Percentiles rank a stretch among this genome's conserved stretches.
phyloP scores from a whole-genome alignment of 2,113 vertebrate genomes.

The Raja brachyura region DNA sequence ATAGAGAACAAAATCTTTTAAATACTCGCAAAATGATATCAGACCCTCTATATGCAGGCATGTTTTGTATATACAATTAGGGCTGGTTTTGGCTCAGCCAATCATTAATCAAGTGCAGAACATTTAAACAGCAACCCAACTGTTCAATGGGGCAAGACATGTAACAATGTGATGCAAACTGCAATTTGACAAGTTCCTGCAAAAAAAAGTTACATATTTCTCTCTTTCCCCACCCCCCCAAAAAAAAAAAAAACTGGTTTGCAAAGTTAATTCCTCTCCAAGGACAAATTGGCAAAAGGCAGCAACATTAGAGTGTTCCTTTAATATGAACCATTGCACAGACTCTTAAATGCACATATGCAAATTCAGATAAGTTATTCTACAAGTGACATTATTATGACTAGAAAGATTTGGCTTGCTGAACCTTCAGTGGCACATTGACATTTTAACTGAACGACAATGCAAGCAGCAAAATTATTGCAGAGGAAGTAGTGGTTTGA shows the following conservation, averaged over 20 bases:
- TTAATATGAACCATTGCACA: background rate
- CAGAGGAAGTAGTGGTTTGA: slow-evolving; percentile 22
- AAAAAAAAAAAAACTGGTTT: background rate
- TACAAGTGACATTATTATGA: too few relatives aligned
- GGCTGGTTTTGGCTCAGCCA: background rate
- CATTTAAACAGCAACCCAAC: too few relatives aligned
- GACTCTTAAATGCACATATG: too few relatives aligned
- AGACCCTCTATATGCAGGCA: background rate
- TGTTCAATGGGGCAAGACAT: too few relatives aligned
- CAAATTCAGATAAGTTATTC: background rate
- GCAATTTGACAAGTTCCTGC: too few relatives aligned
- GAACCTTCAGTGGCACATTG: background rate
- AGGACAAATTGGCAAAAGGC: background rate
- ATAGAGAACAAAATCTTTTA: too few relatives aligned
- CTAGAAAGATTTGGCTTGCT: background rate
- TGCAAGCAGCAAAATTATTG: background rate
- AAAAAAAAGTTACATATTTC: too few relatives aligned
- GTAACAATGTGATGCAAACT: too few relatives aligned
- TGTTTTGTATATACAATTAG: background rate
- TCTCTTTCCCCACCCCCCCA: too few relatives aligned
- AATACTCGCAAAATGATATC: background rate
- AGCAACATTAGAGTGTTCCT: background rate
- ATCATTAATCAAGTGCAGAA: too few relatives aligned
- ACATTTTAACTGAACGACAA: background rate
- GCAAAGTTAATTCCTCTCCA: background rate